Evolutionary conservation across 2,888 invertebrate species (phyloP).

Genomic region (Opisthograptis luteolata): DNA sequence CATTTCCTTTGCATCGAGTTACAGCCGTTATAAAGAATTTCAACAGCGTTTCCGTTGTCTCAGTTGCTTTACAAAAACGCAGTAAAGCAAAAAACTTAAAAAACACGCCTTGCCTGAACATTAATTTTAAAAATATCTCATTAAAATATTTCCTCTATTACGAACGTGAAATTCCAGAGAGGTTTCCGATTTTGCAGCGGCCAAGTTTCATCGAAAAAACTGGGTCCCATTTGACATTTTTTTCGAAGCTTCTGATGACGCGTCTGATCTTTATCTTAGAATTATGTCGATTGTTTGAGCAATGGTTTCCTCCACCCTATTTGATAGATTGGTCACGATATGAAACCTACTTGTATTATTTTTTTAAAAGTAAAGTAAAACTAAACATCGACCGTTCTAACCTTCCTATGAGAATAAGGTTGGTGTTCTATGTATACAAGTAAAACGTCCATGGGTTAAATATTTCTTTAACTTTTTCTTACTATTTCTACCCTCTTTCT

Average conservation of each 20-base stretch:
- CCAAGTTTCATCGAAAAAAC: slow-evolving; percentile 53
- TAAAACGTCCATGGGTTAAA: too few species aligned
- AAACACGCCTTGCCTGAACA: slow-evolving; percentile 56
- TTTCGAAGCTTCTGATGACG: slow-evolving; percentile 3
- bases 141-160: slow-evolving; percentile 77
- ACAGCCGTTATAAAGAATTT: slow-evolving; percentile 52
- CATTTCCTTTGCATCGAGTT: slow-evolving; percentile 1
- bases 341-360: too few species aligned
- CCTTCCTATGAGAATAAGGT: too few species aligned
- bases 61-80: slow-evolving; percentile 36
- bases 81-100: slow-evolving; percentile 47
- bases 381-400: too few species aligned
- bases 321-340: too few species aligned
- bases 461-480: too few species aligned
- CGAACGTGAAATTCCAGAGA: slow-evolving; percentile 55
- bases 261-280: slow-evolving; percentile 8
- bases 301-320: background rate
- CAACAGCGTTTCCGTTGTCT: slow-evolving; percentile 71
- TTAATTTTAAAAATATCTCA: slow-evolving; percentile 63
- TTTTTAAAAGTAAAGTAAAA: too few species aligned
- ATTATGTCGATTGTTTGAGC: background rate
- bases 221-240: slow-evolving; percentile 33
- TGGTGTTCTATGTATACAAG: too few species aligned
- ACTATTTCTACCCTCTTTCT: too few species aligned
- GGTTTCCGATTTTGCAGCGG: slow-evolving; percentile 53